Base-by-base conservation (phyloP, 2,797 vertebrate genomes). In the Argya squamiceps region DNA sequence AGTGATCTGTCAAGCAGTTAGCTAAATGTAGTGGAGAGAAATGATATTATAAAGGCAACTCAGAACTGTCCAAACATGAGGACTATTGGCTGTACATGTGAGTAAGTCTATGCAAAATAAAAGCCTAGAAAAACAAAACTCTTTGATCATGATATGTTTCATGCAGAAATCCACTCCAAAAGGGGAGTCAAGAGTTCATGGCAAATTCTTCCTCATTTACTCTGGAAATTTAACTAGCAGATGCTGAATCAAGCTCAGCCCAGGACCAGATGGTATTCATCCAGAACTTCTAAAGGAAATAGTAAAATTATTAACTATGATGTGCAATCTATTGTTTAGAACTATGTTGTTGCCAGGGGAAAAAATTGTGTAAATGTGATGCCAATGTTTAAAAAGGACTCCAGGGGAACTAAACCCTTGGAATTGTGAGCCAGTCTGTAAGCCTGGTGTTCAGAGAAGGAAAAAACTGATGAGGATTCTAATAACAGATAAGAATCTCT, bases 211-310 rank as follows among this genome's bases (percentile, higher is more conserved):
- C 74, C 60, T 91, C 78, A 85, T 91, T 87, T 89, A 44, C 58
- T 80, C 81, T 91, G 79, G 64, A 75, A 88, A 89, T 94, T 96
- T 70, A 89, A 92, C 87, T 82, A 83, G 82, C 93, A 96, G 91
- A 95, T 5, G 2, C 62, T 77, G 78, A 95, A 94, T 85, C 22
- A 16, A 95, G 80, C 83, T 92, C 76, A 94, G 88, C 29, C 60
- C 65, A 67, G 80, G 55, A 94, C 83, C 93, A 91, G 89, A 93
- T 88, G 88, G 77, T 84, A 65, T 95, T 93, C 50, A 75, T 95
- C 92, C 93, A 96, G 94, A 71, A 92, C 36, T 94, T 95, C 73
- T 84, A 92, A 96, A 96, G 92, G 93, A 96, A 96, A 95, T 37
- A 93, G 83, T 96, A 71, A 84, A 96, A 90, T 94, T 96, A 94